Evolutionary conservation across 1,140 invertebrate genomes (phyloP), one percentile per base, ranked within the genome.

Genomic region (Meloidogyne chitwoodi): DNA sequence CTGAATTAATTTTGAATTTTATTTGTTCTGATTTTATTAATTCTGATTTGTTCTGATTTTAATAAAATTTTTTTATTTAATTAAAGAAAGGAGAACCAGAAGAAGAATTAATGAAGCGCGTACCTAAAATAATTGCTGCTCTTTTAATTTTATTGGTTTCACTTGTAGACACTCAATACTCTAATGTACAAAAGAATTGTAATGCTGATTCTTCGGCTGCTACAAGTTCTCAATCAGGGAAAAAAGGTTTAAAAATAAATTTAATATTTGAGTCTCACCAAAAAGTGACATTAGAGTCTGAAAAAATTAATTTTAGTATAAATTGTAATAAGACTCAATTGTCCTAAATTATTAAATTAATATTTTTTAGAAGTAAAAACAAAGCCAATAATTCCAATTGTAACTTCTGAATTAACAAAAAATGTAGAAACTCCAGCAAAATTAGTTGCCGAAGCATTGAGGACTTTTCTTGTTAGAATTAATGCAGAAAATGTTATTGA

Each of bases 121-220:
- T 87, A 8, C 85, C 84, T 38, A 22, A 48, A 12, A 62, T 85
- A 31, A 26, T 85, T 14, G 75, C 84, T 31, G 70, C 77, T 19
- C 65, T 85, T 41, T 65, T 81, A 26, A 76, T 78, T 29, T 29
- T 75, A 38, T 66, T 81, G 22, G 34, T 78, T n/a, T 79, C 83
- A 38, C 77, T 84, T 26, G 81, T 86, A 0, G 84, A 86, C 68
- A 74, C 80, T 3, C 84, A 87, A 56, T 86, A 82, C 62, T 85
- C 84, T 8, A 71, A 77, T 61, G 79, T 79, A 26, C 79, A 76
- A 63, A 80, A 77, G 26, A 62, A 64, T 26, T 24, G 24, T 10
- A 27, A 41, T 66, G 74, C 48, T 71, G 65, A 38, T 74, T 24
- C 22, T 19, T 31, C 75, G 34, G 64, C 27, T 16, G 22, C 56